Conservation (phyloP, 2,797 vertebrate species). For the Rhinatrema bivittatum region DNA sequence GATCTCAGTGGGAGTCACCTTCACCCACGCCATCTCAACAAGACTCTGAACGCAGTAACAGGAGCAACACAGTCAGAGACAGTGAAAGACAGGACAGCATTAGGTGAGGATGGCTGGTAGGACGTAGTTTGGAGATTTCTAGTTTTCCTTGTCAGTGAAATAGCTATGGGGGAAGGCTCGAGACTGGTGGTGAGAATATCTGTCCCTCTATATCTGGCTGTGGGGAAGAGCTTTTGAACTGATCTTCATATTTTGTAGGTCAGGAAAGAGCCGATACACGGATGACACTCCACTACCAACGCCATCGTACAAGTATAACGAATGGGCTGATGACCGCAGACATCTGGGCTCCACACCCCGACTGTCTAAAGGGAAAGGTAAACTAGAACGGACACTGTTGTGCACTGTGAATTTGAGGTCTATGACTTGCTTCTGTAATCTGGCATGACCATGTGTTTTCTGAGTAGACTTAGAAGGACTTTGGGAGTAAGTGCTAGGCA, state of each 20-base stretch:
- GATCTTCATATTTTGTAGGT: conserved; percentile 53
- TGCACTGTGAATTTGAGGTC: too few relatives aligned
- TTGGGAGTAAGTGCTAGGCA: background rate
- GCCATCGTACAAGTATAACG: conserved; percentile 94
- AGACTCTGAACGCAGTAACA: conserved; percentile 77
- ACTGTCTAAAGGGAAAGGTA: conserved; percentile 89
- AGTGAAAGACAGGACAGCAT: conserved; percentile 77
- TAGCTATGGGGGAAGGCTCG: too few relatives aligned
- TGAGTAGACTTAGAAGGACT: fast-evolving
- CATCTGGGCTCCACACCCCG: conserved; percentile 87
- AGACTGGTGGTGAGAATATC: too few relatives aligned
- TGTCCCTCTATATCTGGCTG: too few relatives aligned
- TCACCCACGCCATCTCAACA: conserved; percentile 73
- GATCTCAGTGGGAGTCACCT: conserved; percentile 93
- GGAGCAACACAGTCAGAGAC: conserved; percentile 58
- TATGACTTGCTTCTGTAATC: fast-evolving
- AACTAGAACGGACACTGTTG: too few relatives aligned
- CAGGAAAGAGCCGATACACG: conserved; percentile 70
- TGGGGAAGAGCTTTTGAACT: too few relatives aligned
- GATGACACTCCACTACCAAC: conserved; percentile 88
- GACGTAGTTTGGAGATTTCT: too few relatives aligned
- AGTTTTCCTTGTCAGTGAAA: too few relatives aligned
- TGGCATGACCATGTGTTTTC: fast-evolving
- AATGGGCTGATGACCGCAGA: conserved; percentile 92
- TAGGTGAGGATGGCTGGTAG: conserved; percentile 23